A percentile compares a stretch with the other conserved stretches of the same genome.
These are phyloP conservation scores for Drosophila atripex DNA, from an alignment of 2,888 invertebrate species.

Conservation along the genomic window DNA sequence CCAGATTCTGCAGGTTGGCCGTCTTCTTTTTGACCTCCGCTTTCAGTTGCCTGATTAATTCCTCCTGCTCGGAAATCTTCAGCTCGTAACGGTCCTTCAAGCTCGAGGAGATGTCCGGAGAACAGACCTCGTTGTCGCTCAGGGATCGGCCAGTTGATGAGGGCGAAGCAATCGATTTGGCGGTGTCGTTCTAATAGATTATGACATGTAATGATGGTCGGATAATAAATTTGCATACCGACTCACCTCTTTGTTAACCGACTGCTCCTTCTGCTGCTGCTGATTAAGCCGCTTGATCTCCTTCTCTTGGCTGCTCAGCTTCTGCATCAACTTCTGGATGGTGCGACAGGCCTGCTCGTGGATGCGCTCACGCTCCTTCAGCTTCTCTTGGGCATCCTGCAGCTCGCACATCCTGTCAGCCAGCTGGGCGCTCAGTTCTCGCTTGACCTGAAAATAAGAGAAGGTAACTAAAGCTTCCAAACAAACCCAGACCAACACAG, in stretches of 20 bases:
- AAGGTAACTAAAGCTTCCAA: neutral
- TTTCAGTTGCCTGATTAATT: slow-evolving; percentile 85
- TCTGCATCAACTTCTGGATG: slow-evolving; percentile 80
- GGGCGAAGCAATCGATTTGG: slow-evolving; percentile 9
- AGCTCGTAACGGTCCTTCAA: slow-evolving; percentile 65
- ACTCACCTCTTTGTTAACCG: slow-evolving; percentile 27
- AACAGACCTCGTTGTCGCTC: slow-evolving; percentile 73
- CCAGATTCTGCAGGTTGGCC: slow-evolving; percentile 84
- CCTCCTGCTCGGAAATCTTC: slow-evolving; percentile 84
- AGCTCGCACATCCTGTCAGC: slow-evolving; percentile 81
- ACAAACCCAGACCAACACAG: slow-evolving; percentile 7
- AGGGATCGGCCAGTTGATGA: slow-evolving; percentile 64
- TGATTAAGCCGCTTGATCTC: slow-evolving; percentile 74
- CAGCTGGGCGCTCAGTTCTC: slow-evolving; percentile 68
- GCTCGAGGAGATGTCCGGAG: slow-evolving; percentile 71
- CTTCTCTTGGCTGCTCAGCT: slow-evolving; percentile 75
- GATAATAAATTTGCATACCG: neutral
- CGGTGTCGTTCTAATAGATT: slow-evolving; percentile 41
- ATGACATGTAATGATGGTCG: neutral
- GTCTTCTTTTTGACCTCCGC: slow-evolving; percentile 82
- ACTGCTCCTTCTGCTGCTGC: slow-evolving; percentile 65
- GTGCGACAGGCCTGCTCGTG: slow-evolving; percentile 81
- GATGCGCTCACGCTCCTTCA: slow-evolving; percentile 73
- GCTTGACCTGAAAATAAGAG: slow-evolving; percentile 43
- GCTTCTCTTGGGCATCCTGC: slow-evolving; percentile 78